Percentiles rank a stretch among this genome's conserved stretches.
phyloP scores from a whole-genome alignment of 2,113 vertebrate species.

The Leuciscus idus region DNA sequence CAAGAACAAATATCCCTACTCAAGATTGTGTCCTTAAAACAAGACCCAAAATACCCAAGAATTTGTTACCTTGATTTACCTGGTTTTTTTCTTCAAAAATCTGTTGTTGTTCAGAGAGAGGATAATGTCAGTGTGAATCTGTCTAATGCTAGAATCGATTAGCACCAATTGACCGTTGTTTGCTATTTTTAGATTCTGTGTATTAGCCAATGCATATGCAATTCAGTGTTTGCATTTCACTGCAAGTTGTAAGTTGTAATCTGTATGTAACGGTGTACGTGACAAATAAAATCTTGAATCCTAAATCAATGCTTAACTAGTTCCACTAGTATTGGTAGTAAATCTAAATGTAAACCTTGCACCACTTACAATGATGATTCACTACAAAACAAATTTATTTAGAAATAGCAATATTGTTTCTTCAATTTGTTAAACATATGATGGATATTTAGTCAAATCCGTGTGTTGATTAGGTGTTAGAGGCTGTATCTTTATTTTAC shows the following conservation, averaged over 20 bases:
- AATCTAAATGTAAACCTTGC: background rate
- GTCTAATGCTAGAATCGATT: slow-evolving; percentile 37
- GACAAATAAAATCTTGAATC: background rate
- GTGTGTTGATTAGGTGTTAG: background rate
- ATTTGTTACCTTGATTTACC: background rate
- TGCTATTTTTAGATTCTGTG: slow-evolving; percentile 25
- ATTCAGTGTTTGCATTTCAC: background rate
- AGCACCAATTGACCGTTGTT: slow-evolving; percentile 34
- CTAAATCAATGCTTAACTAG: background rate
- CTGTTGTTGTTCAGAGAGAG: background rate
- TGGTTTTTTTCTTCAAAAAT: background rate
- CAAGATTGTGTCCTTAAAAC: background rate
- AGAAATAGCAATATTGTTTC: background rate
- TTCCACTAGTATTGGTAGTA: background rate
- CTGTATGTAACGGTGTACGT: background rate
- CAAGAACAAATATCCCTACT: no score
- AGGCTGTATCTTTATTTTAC: background rate
- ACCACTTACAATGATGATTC: background rate
- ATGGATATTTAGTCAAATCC: background rate
- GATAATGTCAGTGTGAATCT: background rate
- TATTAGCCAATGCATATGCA: background rate
- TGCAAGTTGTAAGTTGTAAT: background rate
- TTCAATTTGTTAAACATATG: background rate
- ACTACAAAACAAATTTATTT: background rate
- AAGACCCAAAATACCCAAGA: background rate